Percentiles rank a stretch among this genome's conserved stretches.
Evolutionary conservation across 1,140 invertebrate genomes (phyloP).

Genomic region (Plodia interpunctella): DNA sequence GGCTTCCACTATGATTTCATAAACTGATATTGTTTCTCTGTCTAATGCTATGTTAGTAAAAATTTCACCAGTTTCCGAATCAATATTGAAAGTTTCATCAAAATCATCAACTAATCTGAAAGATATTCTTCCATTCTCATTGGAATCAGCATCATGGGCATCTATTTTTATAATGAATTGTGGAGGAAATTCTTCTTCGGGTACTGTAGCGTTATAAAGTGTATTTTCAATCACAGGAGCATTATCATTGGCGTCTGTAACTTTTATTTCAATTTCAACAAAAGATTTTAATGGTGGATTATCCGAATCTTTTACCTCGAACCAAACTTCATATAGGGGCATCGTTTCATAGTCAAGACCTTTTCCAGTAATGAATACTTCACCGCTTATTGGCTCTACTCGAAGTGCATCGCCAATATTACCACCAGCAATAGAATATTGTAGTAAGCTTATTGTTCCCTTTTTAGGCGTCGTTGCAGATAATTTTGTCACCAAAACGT

Average conservation of each 20-base stretch:
- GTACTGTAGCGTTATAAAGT: conserved; percentile 89
- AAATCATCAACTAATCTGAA: conserved; percentile 88
- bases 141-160: conserved; percentile 92
- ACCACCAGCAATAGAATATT: conserved; percentile 93
- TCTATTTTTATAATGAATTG: conserved; percentile 85
- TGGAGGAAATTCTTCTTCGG: conserved; percentile 92
- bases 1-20: conserved; percentile 91
- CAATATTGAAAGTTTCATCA: conserved; percentile 88
- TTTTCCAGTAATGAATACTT: conserved; percentile 85
- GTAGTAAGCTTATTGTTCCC: conserved; percentile 81
- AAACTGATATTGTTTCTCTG: conserved; percentile 90
- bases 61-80: conserved; percentile 89
- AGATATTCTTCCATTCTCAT: conserved; percentile 89
- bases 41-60: conserved; percentile 91
- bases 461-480: conserved; percentile 86
- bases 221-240: conserved; percentile 87
- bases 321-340: conserved; percentile 92
- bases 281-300: conserved; percentile 87
- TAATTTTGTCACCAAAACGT: conserved; percentile 84
- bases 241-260: conserved; percentile 96
- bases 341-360: conserved; percentile 93
- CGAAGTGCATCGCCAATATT: conserved; percentile 91
- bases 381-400: conserved; percentile 88
- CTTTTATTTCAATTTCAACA: conserved; percentile 87
- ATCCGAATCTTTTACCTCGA: conserved; percentile 92